Base-by-base conservation (phyloP, 2,797 vertebrate genomes). In the Sebastes minor region DNA sequence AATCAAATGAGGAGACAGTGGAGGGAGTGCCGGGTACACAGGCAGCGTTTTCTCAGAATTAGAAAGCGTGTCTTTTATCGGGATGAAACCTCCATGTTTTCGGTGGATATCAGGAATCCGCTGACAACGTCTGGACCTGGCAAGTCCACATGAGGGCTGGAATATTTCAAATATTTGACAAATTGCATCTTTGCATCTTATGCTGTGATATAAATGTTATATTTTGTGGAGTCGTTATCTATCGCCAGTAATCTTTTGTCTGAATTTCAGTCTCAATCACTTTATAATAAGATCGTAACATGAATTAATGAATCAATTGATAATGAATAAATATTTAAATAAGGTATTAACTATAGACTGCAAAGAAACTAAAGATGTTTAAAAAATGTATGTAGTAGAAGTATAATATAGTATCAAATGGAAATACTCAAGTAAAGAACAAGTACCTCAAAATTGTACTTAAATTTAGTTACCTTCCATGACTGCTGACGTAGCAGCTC, bases 61-160 rank as follows among this genome's bases (percentile, higher is more conserved):
- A n/a, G 20, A 52, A 52, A 52, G 49, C 4, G 49, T 20, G 49
- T 52, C 49, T 0, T 52, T 52, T 52, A 52, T 52, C 49, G 18
- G 8, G 49, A n/a, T 0, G 0, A 52, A 52, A 52, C 10, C 69
- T 46, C n/a, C 38, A 38, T 77, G 66, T 66, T 66, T 35, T 33
- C 22, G 25, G 27, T 27, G 22, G 33, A 33, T 23, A 12, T 30
- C 61, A 76, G 80, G 84, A 87, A 85, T 81, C 80, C 27, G 82
- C 82, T 88, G 88, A 85, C 72, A 0, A 52, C 1, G 3, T 79
- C 42, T 81, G 8, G 49, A n/a, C 49, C 49, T 20, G 49, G 20
- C 49, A 70, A 6, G 74, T 61, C 59, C 64, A 62, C 74, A 59
- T n/a, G 55, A 77, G 65, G 61, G 23, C 74, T 53, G 74, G 52